Percentiles rank a stretch among this genome's conserved stretches.
These are phyloP conservation scores for Choreutis nemorana DNA, from an alignment of 2,888 invertebrate species.

Conservation along the genomic window DNA sequence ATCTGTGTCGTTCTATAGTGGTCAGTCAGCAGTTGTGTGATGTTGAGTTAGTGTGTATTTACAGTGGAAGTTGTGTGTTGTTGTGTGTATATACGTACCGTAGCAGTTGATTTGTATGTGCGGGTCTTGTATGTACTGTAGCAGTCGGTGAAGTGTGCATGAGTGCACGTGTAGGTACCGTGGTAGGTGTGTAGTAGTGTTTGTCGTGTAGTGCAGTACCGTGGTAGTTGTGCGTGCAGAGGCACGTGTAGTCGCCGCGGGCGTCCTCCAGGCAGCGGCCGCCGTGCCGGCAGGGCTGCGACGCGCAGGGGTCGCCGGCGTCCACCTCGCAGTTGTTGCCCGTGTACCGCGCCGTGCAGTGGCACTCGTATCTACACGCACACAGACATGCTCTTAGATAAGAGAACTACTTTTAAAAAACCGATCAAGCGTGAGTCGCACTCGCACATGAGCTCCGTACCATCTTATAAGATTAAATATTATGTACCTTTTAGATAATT, in stretches of 20 bases:
- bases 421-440: too few relatives aligned
- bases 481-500: too few relatives aligned
- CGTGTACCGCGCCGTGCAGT: slow-evolving; percentile 83
- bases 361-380: slow-evolving; percentile 74
- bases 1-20: not conserved
- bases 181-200: not conserved
- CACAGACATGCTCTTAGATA: not conserved
- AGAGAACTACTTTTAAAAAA: too few relatives aligned
- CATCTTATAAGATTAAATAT: too few relatives aligned
- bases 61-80: not conserved
- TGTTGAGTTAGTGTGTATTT: not conserved
- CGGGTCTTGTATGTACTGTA: too few relatives aligned
- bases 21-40: not conserved
- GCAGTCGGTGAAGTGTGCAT: too few relatives aligned
- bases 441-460: too few relatives aligned
- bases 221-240: slow-evolving; percentile 72
- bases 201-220: slow-evolving; percentile 30
- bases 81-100: not conserved
- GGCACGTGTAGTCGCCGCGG: slow-evolving; percentile 74
- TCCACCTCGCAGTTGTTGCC: slow-evolving; percentile 90
- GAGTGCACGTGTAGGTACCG: too few relatives aligned
- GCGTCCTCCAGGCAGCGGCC: slow-evolving; percentile 73
- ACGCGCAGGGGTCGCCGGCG: slow-evolving; percentile 75
- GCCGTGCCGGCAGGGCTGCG: slow-evolving; percentile 75
- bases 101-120: not conserved